Percentiles rank a stretch among this genome's conserved stretches.
Evolutionary conservation across 2,888 invertebrate genomes (phyloP).

Genomic region (Eledona agricola): DNA sequence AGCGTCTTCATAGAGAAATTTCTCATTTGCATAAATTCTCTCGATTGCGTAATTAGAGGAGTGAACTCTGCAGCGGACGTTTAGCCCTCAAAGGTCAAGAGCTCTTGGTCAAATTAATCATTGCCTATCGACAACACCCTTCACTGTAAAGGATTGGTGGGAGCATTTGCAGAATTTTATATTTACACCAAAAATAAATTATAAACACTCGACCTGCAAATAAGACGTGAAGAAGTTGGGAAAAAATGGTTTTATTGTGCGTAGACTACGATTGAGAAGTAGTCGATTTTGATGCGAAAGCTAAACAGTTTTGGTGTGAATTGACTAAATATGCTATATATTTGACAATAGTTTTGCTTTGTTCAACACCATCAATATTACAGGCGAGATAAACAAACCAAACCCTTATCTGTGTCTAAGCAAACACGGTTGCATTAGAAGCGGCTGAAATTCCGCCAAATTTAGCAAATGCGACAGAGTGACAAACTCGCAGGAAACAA

Average conservation of each 20-base stretch:
- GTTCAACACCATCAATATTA: too few relatives aligned
- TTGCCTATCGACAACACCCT: constrained; percentile 14
- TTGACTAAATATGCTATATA: too few relatives aligned
- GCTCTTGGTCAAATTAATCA: constrained; percentile 19
- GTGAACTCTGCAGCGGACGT: constrained; percentile 7
- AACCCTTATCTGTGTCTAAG: too few relatives aligned
- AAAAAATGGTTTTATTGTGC: constrained; percentile 18
- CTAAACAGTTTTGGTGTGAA: too few relatives aligned
- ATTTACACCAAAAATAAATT: constrained; percentile 21
- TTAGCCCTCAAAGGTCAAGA: constrained; percentile 14
- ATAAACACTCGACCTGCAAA: constrained; percentile 11
- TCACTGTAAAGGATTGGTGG: constrained; percentile 6
- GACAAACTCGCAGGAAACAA: constrained; percentile 29
- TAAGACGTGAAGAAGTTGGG: constrained; percentile 5
- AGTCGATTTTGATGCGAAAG: too few relatives aligned
- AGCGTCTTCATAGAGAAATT: constrained; percentile 15
- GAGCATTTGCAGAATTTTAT: too few relatives aligned
- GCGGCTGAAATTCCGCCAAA: constrained; percentile 9
- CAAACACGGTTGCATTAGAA: constrained; percentile 2
- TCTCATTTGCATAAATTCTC: constrained; percentile 7
- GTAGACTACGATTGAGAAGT: too few relatives aligned
- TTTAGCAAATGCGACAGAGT: constrained; percentile 17
- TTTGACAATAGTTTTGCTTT: too few relatives aligned
- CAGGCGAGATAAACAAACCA: too few relatives aligned
- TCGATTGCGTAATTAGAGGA: constrained; percentile 7